Evolutionary conservation across 2,888 invertebrate genomes (phyloP).

Genomic region (Limnephilus lunatus): DNA sequence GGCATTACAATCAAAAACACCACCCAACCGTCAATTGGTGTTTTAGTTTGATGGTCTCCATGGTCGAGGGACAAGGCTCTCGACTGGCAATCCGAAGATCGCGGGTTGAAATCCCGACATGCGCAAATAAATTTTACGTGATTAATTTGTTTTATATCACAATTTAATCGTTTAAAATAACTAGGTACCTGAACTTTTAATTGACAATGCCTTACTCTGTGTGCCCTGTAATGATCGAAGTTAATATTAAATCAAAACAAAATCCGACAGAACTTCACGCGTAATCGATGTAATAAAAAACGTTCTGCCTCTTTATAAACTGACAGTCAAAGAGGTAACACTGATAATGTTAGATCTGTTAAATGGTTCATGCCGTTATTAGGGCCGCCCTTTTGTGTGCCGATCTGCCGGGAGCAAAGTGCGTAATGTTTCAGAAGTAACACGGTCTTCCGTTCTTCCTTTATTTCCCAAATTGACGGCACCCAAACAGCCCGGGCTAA

Average conservation of each 20-base stretch:
- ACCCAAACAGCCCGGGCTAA: conserved; percentile 14
- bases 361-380: conserved; percentile 64
- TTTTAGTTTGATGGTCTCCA: no score
- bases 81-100: no score
- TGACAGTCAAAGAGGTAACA: conserved; percentile 50
- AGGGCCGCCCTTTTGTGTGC: conserved; percentile 55
- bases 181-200: no score
- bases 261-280: background rate
- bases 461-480: conserved; percentile 58
- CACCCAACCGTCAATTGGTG: no score
- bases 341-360: conserved; percentile 64
- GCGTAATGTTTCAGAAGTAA: conserved; percentile 65
- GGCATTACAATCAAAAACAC: no score
- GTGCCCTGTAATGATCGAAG: background rate
- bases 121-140: no score
- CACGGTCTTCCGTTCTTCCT: conserved; percentile 61
- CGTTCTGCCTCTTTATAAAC: conserved; percentile 22
- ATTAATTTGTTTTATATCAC: no score
- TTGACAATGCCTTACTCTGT: no score
- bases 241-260: background rate
- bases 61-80: no score
- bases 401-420: conserved; percentile 43
- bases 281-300: background rate
- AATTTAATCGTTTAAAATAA: no score
- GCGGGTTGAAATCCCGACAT: no score